These are phyloP conservation scores for Plagodis dolabraria DNA, from an alignment of 2,888 invertebrate genomes.

Conservation along the genomic window DNA sequence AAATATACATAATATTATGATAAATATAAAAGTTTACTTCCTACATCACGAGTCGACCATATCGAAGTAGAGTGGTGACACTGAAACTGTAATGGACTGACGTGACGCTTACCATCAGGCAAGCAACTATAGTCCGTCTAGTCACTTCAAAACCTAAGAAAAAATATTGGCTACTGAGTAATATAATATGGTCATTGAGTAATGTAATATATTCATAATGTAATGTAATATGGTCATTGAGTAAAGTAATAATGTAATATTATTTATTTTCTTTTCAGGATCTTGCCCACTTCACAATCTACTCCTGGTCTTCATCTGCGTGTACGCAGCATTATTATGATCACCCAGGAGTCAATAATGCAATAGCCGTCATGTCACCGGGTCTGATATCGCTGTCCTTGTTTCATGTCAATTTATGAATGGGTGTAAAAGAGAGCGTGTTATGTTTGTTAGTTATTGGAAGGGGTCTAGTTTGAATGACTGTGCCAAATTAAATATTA, in stretches of 20 bases:
- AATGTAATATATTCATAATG: no score
- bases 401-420: slow-evolving; percentile 37
- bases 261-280: slow-evolving; percentile 38
- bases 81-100: no score
- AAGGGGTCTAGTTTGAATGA: slow-evolving; percentile 15
- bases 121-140: no score
- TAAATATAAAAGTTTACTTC: no score
- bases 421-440: slow-evolving; percentile 24
- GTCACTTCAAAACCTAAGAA: no score
- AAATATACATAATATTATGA: no score
- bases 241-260: background rate
- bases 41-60: no score
- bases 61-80: no score
- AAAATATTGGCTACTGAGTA: no score
- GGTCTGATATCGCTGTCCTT: slow-evolving; percentile 30
- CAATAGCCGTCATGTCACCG: slow-evolving; percentile 17
- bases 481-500: slow-evolving; percentile 15
- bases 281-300: slow-evolving; percentile 34
- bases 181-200: no score
- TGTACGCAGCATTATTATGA: slow-evolving; percentile 51
- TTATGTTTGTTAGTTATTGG: slow-evolving; percentile 16
- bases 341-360: slow-evolving; percentile 32
- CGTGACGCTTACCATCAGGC: no score
- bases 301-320: slow-evolving; percentile 43
- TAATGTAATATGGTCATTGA: background rate